A percentile compares a stretch with the other conserved stretches of the same genome.
These are phyloP conservation scores for Theocolax elegans DNA, from an alignment of 1,140 invertebrate genomes.

Conservation along the genomic window DNA sequence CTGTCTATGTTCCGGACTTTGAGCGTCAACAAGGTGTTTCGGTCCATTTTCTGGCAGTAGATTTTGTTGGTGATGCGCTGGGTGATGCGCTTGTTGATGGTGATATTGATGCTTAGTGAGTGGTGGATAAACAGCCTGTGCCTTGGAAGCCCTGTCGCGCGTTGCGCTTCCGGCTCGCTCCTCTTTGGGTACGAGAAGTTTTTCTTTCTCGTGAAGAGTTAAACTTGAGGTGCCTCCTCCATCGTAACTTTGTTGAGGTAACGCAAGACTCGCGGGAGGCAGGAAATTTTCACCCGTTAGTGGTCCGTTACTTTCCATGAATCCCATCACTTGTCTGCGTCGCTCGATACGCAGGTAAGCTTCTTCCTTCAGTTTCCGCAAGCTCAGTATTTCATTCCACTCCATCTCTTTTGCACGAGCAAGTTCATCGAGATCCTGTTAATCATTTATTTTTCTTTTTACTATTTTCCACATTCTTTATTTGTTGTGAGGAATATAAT, in stretches of 20 bases:
- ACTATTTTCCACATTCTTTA: no score
- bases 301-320: slow-evolving; percentile 57
- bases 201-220: slow-evolving; percentile 33
- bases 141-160: slow-evolving; percentile 43
- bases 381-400: slow-evolving; percentile 83
- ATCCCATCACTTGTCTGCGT: slow-evolving; percentile 71
- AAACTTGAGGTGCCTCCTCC: not conserved
- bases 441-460: not conserved
- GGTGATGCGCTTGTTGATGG: slow-evolving; percentile 34
- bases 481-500: no score
- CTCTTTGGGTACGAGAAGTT: slow-evolving; percentile 36
- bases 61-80: slow-evolving; percentile 40
- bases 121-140: slow-evolving; percentile 26
- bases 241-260: slow-evolving; percentile 48
- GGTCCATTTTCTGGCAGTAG: slow-evolving; percentile 6
- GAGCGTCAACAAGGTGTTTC: slow-evolving; percentile 45
- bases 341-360: slow-evolving; percentile 76
- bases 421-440: slow-evolving; percentile 74
- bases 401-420: slow-evolving; percentile 82
- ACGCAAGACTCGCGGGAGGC: slow-evolving; percentile 49
- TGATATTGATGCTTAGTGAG: slow-evolving; percentile 40
- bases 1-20: slow-evolving; percentile 58
- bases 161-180: slow-evolving; percentile 28
- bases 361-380: slow-evolving; percentile 86
- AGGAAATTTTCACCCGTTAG: slow-evolving; percentile 46